These are phyloP conservation scores for Schizaphis graminum DNA, from an alignment of 2,888 invertebrate genomes.

Conservation along the genomic window DNA sequence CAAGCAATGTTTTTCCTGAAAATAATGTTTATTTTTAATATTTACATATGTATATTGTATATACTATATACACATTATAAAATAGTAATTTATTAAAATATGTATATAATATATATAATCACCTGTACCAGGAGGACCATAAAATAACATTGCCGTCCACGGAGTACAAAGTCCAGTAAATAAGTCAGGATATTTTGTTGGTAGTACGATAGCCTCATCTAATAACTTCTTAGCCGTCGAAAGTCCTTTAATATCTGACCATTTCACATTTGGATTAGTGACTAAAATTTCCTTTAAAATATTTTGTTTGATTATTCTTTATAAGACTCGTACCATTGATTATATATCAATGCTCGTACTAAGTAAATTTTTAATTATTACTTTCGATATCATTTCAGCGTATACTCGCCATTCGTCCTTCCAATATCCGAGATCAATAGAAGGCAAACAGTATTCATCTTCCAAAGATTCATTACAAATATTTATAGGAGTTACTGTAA, in stretches of 20 bases:
- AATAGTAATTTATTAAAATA: background rate
- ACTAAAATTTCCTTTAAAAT: constrained; percentile 75
- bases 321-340: background rate
- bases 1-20: constrained; percentile 87
- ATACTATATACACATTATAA: background rate
- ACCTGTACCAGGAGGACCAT: constrained; percentile 85
- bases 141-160: constrained; percentile 86
- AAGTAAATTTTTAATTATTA: constrained; percentile 71
- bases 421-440: constrained; percentile 51
- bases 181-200: constrained; percentile 80
- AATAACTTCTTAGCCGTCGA: constrained; percentile 81
- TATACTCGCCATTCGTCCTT: constrained; percentile 76
- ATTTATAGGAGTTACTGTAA: constrained; percentile 35
- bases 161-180: constrained; percentile 81
- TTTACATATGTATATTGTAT: background rate
- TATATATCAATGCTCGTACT: too few relatives aligned
- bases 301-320: background rate
- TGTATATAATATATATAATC: background rate
- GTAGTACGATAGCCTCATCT: constrained; percentile 89
- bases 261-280: constrained; percentile 78
- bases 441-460: constrained; percentile 67
- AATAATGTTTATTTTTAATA: background rate
- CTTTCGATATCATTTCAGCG: constrained; percentile 78
- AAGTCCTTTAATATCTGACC: constrained; percentile 87
- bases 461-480: constrained; percentile 51